These are phyloP conservation scores for Lasioglossum villosulum DNA, from an alignment of 2,888 invertebrate genomes.

Conservation along the genomic window DNA sequence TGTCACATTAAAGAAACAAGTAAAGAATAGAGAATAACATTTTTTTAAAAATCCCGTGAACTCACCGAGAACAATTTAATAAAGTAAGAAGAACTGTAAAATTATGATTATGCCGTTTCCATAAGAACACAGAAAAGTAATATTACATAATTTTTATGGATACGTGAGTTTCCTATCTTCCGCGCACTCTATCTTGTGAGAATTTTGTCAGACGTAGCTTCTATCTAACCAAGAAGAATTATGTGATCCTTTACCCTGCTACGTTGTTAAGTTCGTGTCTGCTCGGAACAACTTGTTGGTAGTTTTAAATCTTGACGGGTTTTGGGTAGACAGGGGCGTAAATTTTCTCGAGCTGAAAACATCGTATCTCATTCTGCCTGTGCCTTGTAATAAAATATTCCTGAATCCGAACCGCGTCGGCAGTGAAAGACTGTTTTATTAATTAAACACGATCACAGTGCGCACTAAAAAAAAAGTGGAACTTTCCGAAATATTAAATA, in stretches of 20 bases:
- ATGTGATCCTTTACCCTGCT: slow-evolving; percentile 27
- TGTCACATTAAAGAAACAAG: no score
- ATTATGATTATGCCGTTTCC: background rate
- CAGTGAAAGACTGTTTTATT: background rate
- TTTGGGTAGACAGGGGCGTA: slow-evolving; percentile 5
- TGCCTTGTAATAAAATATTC: slow-evolving; percentile 24
- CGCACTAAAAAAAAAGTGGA: no score
- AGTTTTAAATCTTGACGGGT: slow-evolving; percentile 29
- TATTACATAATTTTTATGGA: background rate
- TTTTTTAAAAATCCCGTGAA: no score
- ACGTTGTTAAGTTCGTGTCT: slow-evolving; percentile 37
- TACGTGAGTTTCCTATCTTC: background rate
- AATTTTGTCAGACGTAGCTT: background rate
- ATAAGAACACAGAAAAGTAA: background rate
- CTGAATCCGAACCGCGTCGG: background rate
- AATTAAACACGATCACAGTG: slow-evolving; percentile 15
- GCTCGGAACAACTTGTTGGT: slow-evolving; percentile 24
- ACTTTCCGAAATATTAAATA: background rate
- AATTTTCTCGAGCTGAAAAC: slow-evolving; percentile 34
- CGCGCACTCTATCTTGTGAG: background rate
- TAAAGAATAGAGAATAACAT: no score
- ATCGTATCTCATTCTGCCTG: slow-evolving; percentile 23
- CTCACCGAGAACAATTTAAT: no score
- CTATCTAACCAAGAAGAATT: slow-evolving; percentile 22
- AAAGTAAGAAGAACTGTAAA: background rate